Conservation (phyloP, 2,797 vertebrate species). For the Microchirus variegatus region DNA sequence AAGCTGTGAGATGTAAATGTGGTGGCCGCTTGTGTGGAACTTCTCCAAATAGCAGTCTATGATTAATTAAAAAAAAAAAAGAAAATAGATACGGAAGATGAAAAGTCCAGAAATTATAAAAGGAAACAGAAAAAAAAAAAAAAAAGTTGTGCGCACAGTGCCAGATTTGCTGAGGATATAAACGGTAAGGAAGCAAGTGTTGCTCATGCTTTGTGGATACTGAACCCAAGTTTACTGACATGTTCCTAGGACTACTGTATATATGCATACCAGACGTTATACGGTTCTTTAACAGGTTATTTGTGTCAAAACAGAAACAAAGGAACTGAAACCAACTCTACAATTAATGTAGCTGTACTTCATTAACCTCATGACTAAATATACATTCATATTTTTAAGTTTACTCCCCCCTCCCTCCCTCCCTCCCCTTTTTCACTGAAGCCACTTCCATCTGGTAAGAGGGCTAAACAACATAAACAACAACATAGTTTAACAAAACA, state of each 20-base stretch:
- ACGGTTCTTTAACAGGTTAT: slow-evolving; percentile 83
- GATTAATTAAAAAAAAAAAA: slow-evolving; percentile 12
- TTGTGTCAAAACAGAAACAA: slow-evolving; percentile 76
- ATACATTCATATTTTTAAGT: slow-evolving; percentile 86
- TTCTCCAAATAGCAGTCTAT: slow-evolving; percentile 25
- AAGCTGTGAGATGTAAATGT: slow-evolving; percentile 54
- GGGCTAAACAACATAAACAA: slow-evolving; percentile 80
- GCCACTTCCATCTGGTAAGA: slow-evolving; percentile 76
- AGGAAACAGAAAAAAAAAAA: slow-evolving; percentile 56
- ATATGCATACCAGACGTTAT: slow-evolving; percentile 86
- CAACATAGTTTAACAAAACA: slow-evolving; percentile 78
- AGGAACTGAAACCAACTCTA: slow-evolving; percentile 80
- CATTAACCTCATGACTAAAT: slow-evolving; percentile 85
- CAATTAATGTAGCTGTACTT: slow-evolving; percentile 82
- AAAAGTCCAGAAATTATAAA: slow-evolving; percentile 56
- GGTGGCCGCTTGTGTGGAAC: slow-evolving; percentile 47
- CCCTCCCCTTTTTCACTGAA: slow-evolving; percentile 64
- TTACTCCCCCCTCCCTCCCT: slow-evolving; percentile 58
- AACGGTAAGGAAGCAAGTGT: slow-evolving; percentile 83
- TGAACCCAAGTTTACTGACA: slow-evolving; percentile 86
- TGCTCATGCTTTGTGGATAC: slow-evolving; percentile 86
- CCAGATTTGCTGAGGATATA: slow-evolving; percentile 77
- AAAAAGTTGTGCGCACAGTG: slow-evolving; percentile 70
- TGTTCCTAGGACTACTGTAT: slow-evolving; percentile 87
- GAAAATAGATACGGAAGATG: slow-evolving; percentile 56